Percentiles rank a stretch among this genome's conserved stretches.
phyloP scores from a whole-genome alignment of 2,888 invertebrate genomes.

The Mythimna lalbum region DNA sequence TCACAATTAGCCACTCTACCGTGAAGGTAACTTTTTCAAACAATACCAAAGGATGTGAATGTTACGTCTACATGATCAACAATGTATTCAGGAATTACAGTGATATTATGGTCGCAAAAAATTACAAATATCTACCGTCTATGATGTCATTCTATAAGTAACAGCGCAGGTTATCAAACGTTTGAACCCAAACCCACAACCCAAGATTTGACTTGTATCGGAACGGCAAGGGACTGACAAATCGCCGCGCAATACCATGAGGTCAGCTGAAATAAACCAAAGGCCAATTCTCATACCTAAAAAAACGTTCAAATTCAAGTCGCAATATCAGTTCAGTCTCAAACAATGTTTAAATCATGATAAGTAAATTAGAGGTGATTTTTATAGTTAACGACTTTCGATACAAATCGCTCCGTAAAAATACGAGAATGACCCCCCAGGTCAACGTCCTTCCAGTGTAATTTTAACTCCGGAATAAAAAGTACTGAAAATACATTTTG shows the following conservation, averaged over 20 bases:
- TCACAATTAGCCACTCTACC: constrained; percentile 54
- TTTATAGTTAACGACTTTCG: no score
- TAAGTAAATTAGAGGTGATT: no score
- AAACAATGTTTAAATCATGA: no score
- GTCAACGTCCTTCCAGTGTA: constrained; percentile 57
- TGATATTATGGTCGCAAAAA: constrained; percentile 16
- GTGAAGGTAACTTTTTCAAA: constrained; percentile 51
- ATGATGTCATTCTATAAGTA: constrained; percentile 32
- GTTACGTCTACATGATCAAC: constrained; percentile 24
- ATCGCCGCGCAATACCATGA: constrained; percentile 32
- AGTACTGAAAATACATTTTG: constrained; percentile 34
- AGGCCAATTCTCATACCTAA: no score
- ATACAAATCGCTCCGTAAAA: no score
- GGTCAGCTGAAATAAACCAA: constrained; percentile 39
- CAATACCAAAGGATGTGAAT: constrained; percentile 44
- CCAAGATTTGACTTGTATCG: constrained; percentile 22
- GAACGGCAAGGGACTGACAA: constrained; percentile 22
- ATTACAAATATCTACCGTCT: constrained; percentile 14
- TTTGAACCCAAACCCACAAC: constrained; percentile 36
- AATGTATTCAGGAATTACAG: constrained; percentile 41
- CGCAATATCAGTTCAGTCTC: no score
- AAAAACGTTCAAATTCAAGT: no score
- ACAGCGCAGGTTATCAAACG: constrained; percentile 51
- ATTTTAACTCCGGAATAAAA: constrained; percentile 34
- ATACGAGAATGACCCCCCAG: constrained; percentile 7